Conservation (phyloP, 2,113 vertebrate species). For the Xenotilapia caudafasciata region DNA sequence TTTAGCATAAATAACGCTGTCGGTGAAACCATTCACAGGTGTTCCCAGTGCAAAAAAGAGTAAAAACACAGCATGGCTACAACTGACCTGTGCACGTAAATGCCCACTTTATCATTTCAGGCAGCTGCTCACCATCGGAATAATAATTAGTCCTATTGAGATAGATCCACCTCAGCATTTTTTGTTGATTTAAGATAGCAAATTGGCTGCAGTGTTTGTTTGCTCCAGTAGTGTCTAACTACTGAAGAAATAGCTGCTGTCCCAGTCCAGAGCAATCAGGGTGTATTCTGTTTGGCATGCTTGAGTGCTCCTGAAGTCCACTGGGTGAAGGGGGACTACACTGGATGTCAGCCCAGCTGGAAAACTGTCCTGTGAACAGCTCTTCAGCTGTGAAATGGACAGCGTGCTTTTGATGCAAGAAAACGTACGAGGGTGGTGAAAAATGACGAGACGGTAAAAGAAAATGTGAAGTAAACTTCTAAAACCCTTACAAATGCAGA, state of each 20-base stretch:
- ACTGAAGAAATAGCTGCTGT: constrained; percentile 62
- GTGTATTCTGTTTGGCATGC: constrained; percentile 49
- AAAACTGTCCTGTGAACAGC: constrained; percentile 56
- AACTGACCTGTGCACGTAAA: constrained; percentile 33
- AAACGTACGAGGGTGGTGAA: background rate
- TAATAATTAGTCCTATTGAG: constrained; percentile 59
- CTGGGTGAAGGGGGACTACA: constrained; percentile 59
- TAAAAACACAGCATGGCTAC: constrained; percentile 25
- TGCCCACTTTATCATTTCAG: constrained; percentile 57
- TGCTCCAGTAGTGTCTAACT: constrained; percentile 65
- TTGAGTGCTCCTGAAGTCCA: constrained; percentile 48
- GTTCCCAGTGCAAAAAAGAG: background rate
- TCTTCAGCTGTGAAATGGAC: constrained; percentile 61
- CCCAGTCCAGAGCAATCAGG: constrained; percentile 37
- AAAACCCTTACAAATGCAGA: background rate
- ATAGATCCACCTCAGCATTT: constrained; percentile 45
- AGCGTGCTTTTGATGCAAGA: background rate
- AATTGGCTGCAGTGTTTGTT: constrained; percentile 68
- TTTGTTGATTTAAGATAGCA: constrained; percentile 50
- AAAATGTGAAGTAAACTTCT: background rate
- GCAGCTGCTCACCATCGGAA: constrained; percentile 56
- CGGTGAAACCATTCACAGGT: background rate
- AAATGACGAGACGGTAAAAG: background rate
- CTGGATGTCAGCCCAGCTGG: constrained; percentile 62
- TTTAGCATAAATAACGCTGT: background rate